These are phyloP conservation scores for Cygnus olor DNA, from an alignment of 2,797 vertebrate genomes.

Conservation along the genomic window DNA sequence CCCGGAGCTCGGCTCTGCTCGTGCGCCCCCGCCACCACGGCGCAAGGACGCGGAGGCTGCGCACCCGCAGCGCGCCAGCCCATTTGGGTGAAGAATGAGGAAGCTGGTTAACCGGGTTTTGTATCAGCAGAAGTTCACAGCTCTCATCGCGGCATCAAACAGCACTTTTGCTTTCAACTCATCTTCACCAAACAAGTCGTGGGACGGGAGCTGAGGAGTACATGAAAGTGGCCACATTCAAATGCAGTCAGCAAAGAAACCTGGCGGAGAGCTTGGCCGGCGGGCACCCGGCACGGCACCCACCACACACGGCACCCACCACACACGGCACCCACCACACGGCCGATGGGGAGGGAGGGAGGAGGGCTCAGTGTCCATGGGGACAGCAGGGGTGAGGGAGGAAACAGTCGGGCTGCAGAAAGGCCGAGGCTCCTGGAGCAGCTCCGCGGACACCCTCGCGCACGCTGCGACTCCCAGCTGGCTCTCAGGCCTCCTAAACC, in stretches of 20 bases:
- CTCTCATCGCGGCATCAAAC: constrained; percentile 54
- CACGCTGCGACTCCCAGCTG: background rate
- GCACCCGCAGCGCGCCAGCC: background rate
- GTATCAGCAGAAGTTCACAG: constrained; percentile 47
- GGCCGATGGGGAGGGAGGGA: background rate
- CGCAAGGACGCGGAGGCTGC: background rate
- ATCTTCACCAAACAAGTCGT: constrained; percentile 38
- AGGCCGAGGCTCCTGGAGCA: background rate
- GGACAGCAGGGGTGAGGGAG: background rate
- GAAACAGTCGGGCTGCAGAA: background rate
- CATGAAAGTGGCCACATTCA: constrained; percentile 63
- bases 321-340: background rate
- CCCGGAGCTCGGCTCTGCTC: background rate
- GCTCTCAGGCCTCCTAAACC: background rate
- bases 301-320: background rate
- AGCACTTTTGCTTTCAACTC: constrained; percentile 48
- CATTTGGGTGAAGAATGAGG: constrained; percentile 44
- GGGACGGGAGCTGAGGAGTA: constrained; percentile 50
- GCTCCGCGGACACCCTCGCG: background rate
- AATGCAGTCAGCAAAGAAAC: constrained; percentile 28
- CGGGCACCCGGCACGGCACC: background rate
- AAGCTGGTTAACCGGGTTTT: constrained; percentile 37
- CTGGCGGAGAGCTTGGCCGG: constrained; percentile 28
- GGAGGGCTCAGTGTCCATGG: accelerated
- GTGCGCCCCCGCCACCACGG: accelerated